Evolutionary conservation across 2,888 invertebrate species (phyloP).

Genomic region (Andrena minutula): DNA sequence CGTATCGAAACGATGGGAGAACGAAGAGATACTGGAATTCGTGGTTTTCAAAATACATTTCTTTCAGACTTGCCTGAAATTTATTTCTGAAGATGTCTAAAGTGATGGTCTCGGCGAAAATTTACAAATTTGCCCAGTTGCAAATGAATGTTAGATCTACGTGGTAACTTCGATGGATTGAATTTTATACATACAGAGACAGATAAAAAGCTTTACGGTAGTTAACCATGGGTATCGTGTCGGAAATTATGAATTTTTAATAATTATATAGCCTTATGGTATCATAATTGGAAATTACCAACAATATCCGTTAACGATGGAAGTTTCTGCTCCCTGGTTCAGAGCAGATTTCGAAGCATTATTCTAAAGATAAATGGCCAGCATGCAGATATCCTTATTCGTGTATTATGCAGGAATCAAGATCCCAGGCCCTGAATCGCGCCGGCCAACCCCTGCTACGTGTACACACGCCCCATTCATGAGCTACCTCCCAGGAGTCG

Average conservation of each 20-base stretch:
- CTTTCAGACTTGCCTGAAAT: no score
- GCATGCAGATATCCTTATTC: conserved; percentile 19
- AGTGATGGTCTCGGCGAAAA: no score
- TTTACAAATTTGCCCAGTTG: no score
- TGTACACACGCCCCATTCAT: conserved; percentile 29
- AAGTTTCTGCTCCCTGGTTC: background rate
- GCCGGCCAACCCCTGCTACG: conserved; percentile 7
- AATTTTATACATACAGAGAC: background rate
- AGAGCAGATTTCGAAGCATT: background rate
- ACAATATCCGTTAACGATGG: background rate
- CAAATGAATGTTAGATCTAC: no score
- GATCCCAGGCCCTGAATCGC: conserved; percentile 8
- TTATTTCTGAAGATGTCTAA: no score
- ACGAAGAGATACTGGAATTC: no score
- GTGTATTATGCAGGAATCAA: conserved; percentile 32
- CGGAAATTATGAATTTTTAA: background rate
- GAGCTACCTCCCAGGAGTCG: conserved; percentile 45
- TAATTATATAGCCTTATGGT: background rate
- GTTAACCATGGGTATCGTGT: no score
- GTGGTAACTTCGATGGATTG: no score
- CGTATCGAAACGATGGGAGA: no score
- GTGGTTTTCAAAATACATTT: no score
- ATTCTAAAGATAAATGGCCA: background rate
- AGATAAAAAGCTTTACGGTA: background rate
- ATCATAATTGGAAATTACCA: background rate